A percentile compares a stretch with the other conserved stretches of the same genome.
phyloP scores from a whole-genome alignment of 2,113 vertebrate genomes.

The Paramisgurnus dabryanus region DNA sequence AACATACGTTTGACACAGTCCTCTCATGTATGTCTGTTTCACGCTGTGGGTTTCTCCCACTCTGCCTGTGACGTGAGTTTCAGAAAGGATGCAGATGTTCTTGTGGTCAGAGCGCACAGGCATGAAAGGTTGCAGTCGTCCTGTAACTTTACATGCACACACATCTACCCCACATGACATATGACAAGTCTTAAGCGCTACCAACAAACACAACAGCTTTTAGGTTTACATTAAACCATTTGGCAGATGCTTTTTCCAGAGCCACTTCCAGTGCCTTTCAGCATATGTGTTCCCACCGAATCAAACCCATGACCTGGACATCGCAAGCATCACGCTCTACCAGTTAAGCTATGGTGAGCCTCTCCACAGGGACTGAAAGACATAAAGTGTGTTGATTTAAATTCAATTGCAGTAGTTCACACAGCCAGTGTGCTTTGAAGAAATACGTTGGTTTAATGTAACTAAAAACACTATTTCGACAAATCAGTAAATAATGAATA shows the following conservation, averaged over 20 bases:
- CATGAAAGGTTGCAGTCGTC: constrained; percentile 38
- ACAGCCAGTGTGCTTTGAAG: too few species aligned
- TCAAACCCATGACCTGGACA: too few species aligned
- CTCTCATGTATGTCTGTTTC: constrained; percentile 30
- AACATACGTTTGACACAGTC: neutral
- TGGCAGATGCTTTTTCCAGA: neutral
- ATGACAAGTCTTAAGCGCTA: constrained; percentile 1
- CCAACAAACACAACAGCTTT: neutral
- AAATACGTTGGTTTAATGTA: too few species aligned
- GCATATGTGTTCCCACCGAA: neutral
- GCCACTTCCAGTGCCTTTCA: neutral
- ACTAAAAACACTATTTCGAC: too few species aligned
- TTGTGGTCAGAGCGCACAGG: constrained; percentile 50
- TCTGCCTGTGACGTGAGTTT: constrained; percentile 54
- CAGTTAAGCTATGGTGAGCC: too few species aligned
- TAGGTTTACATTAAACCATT: neutral
- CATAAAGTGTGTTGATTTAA: too few species aligned
- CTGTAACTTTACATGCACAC: constrained; percentile 36
- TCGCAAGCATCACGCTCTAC: too few species aligned
- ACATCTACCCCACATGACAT: constrained; percentile 19
- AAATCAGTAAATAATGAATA: too few species aligned
- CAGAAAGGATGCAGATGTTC: constrained; percentile 60
- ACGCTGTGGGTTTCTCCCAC: constrained; percentile 41
- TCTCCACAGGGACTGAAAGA: too few species aligned
- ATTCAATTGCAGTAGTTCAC: too few species aligned